A percentile compares a stretch with the other conserved stretches of the same genome.
Evolutionary conservation across 1,140 invertebrate genomes (phyloP).

Genomic region (Lepidostoma basale): DNA sequence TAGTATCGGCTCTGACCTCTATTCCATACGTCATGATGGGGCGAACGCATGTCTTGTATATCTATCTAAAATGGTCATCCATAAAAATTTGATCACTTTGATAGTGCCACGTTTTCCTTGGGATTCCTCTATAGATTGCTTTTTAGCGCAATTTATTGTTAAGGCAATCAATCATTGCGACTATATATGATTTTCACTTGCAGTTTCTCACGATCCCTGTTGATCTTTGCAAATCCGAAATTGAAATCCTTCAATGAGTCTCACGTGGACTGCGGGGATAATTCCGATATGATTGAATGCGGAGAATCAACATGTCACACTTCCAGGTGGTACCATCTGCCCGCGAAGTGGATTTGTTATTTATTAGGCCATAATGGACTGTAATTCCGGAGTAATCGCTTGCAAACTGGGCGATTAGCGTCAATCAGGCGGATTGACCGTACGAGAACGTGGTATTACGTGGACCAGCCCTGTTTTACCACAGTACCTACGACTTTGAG

Average conservation of each 20-base stretch:
- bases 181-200: too few species aligned
- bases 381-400: conserved; percentile 42
- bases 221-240: conserved; percentile 12
- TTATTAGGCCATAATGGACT: conserved; percentile 44
- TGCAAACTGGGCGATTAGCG: conserved; percentile 37
- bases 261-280: conserved; percentile 9
- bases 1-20: too few species aligned
- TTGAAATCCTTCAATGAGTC: not conserved
- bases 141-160: too few species aligned
- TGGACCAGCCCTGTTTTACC: too few species aligned
- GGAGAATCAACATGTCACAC: conserved; percentile 43
- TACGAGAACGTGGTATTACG: conserved; percentile 1
- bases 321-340: conserved; percentile 29
- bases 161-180: too few species aligned
- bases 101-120: too few species aligned
- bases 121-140: too few species aligned
- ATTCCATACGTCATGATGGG: too few species aligned
- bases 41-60: too few species aligned
- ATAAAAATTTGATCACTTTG: too few species aligned
- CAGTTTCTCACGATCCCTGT: conserved; percentile 28
- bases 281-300: conserved; percentile 39
- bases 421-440: conserved; percentile 30
- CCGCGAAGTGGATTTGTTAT: conserved; percentile 43
- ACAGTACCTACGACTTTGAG: too few species aligned
- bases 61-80: too few species aligned